phyloP scores from a whole-genome alignment of 2,113 vertebrate genomes.

The Syngnathoides biaculeatus region DNA sequence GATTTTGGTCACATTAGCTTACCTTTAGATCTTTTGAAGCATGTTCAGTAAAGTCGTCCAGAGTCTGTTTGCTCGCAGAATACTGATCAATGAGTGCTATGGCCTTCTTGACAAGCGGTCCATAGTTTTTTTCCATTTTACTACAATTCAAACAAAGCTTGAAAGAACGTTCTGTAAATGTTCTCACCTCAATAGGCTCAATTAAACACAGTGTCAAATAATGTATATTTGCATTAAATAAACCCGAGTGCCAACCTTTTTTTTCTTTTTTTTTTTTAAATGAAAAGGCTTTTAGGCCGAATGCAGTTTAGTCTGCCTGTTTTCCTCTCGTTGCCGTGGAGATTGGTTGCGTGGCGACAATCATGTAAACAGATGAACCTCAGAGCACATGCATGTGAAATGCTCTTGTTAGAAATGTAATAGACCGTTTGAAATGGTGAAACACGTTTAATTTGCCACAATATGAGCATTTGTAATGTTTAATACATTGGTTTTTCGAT shows the following conservation, averaged over 20 bases:
- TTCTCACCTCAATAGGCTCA: not conserved
- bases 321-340: constrained; percentile 22
- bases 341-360: constrained; percentile 68
- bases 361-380: constrained; percentile 35
- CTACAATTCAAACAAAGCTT: not conserved
- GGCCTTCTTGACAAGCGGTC: constrained; percentile 71
- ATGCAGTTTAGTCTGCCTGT: constrained; percentile 2
- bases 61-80: constrained; percentile 63
- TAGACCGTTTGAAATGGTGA: not conserved
- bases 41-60: constrained; percentile 78
- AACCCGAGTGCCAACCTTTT: not conserved
- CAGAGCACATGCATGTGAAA: not conserved
- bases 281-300: not conserved
- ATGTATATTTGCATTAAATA: not conserved
- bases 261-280: too few relatives aligned
- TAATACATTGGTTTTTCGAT: constrained; percentile 23
- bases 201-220: not conserved
- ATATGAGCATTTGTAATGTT: not conserved
- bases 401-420: not conserved
- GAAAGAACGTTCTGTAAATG: not conserved
- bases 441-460: not conserved
- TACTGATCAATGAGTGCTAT: constrained; percentile 75
- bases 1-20: constrained; percentile 15
- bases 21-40: constrained; percentile 75
- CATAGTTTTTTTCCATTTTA: constrained; percentile 75